Percentiles rank a stretch among this genome's conserved stretches.
Evolutionary conservation across 2,888 invertebrate species (phyloP).

Genomic region (Perithous albicinctus): DNA sequence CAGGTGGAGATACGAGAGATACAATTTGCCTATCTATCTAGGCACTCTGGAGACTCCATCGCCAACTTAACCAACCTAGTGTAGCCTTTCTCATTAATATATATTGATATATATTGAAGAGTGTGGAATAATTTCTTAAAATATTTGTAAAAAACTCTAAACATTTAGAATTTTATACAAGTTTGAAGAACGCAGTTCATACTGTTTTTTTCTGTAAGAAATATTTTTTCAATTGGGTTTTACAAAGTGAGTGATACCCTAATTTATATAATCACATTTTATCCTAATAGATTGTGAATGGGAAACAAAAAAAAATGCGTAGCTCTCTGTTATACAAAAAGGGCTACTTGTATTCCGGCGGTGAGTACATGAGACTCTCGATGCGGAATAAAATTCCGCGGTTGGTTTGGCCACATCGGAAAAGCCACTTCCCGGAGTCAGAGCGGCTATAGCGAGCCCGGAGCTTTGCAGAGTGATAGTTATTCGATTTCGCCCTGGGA

Average conservation of each 20-base stretch:
- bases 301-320: neutral
- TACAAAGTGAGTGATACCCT: no score
- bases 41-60: neutral
- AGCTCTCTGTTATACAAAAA: neutral
- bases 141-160: no score
- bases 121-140: no score
- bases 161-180: no score
- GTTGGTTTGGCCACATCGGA: slow-evolving; percentile 9
- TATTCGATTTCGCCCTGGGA: slow-evolving; percentile 21
- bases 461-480: slow-evolving; percentile 7
- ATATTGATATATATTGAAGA: no score
- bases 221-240: no score
- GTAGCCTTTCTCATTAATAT: no score
- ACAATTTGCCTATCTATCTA: neutral
- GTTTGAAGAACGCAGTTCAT: no score
- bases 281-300: neutral
- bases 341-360: neutral
- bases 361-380: slow-evolving; percentile 20
- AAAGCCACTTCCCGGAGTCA: neutral
- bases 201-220: no score
- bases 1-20: slow-evolving; percentile 32
- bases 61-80: neutral
- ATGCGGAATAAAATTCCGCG: slow-evolving; percentile 27
- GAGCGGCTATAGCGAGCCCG: slow-evolving; percentile 5
- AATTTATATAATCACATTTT: no score